Evolutionary conservation across 2,888 invertebrate genomes (phyloP).

Genomic region (Acholoe squamosa): DNA sequence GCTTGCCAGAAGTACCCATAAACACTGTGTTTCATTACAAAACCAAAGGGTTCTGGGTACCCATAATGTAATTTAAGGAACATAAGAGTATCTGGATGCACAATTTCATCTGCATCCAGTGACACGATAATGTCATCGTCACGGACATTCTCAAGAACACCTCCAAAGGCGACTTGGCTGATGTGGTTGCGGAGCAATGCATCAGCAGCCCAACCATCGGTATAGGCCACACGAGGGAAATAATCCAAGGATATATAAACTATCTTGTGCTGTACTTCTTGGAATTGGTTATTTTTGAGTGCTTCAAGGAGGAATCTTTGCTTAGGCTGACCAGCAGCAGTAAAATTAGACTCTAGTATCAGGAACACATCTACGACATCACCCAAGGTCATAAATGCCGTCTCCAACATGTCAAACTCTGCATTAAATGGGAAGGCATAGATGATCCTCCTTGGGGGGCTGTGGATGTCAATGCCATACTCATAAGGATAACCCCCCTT

Average conservation of each 20-base stretch:
- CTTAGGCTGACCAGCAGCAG: conserved; percentile 77
- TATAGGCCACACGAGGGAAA: conserved; percentile 72
- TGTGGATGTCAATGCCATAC: conserved; percentile 1
- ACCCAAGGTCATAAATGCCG: conserved; percentile 86
- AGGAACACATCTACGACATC: conserved; percentile 87
- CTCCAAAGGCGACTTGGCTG: conserved; percentile 43
- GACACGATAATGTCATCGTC: conserved; percentile 83
- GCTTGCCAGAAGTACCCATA: conserved; percentile 88
- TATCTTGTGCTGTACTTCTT: conserved; percentile 85
- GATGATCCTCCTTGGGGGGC: conserved; percentile 61
- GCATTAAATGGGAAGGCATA: conserved; percentile 62
- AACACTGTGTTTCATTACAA: conserved; percentile 87
- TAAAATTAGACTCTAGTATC: conserved; percentile 82
- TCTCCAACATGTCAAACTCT: conserved; percentile 71
- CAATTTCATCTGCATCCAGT: conserved; percentile 86
- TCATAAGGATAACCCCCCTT: conserved; percentile 55
- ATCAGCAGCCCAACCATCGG: conserved; percentile 75
- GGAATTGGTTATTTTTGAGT: conserved; percentile 84
- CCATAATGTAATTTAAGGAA: conserved; percentile 88
- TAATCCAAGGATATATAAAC: conserved; percentile 83
- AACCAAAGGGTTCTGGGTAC: conserved; percentile 86
- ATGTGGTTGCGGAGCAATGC: conserved; percentile 66
- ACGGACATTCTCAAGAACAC: conserved; percentile 64
- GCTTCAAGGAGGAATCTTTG: conserved; percentile 83
- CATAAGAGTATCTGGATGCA: conserved; percentile 86